Base-by-base conservation (phyloP, 2,888 invertebrate genomes). In the Myopa testacea region DNA sequence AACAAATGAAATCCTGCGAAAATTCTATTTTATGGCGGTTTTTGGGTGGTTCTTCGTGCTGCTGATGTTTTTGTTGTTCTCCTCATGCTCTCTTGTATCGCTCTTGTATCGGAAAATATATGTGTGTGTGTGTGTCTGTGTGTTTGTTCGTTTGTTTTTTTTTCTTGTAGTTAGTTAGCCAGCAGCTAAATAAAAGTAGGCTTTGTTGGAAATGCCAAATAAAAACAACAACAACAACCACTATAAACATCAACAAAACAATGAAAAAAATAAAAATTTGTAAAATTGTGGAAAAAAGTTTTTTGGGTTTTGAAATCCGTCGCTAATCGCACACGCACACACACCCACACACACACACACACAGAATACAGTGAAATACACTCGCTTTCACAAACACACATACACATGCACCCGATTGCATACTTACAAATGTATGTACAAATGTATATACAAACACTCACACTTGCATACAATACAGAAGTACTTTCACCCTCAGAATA, bases 1-100 rank as follows among this genome's bases (percentile, higher is more conserved):
- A 19, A 69, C 34, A 55, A 70, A 55, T 26, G 55, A 70, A 70
- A 70, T 45, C 45, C 70, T 70, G 55, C 34, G 55, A 70, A 70
- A 70, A 55, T 70, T 70, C 70, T 70, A 70, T 52, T 70, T 70
- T 70, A 55, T 52, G 55, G 52, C 70, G 73, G 73, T 73, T 73
- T 62, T 73, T 73, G 37, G 60, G 40, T 45, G 60, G 62, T 73
- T 40, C 26, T 63, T 26, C n/a, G n/a, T n/a, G n/a, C n/a, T n/a
- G n/a, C n/a, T n/a, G n/a, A n/a, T n/a, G n/a, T n/a, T n/a, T 60
- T 19, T 60, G 60, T 68, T 68, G 68, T 68, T 16, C 55, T 14
- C 16, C 16, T 55, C 55, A 55, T 26, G 26, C 26, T 26, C 26
- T 26, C 26, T 26, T 26, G 26, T 26, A 26, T 26, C 2, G 26